phyloP scores from a whole-genome alignment of 2,113 vertebrate species.

The Notechis scutatus region DNA sequence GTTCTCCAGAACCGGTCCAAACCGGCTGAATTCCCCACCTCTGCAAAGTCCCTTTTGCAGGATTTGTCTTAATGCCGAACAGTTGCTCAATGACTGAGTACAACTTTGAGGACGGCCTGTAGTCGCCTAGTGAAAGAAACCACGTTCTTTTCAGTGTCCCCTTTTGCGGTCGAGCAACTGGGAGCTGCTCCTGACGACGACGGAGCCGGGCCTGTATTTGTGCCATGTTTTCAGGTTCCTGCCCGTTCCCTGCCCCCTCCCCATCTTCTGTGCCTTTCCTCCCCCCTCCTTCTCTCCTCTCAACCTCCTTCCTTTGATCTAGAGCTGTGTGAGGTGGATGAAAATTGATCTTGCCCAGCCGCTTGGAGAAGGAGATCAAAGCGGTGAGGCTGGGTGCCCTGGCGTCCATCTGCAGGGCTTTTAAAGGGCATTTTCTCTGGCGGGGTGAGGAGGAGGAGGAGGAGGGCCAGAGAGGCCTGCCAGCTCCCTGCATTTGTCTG shows the following conservation, averaged over 20 bases:
- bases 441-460: not conserved
- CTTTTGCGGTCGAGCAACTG: not conserved
- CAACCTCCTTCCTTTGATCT: not conserved
- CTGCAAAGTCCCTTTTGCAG: not conserved
- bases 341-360: not conserved
- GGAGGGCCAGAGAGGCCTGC: not conserved
- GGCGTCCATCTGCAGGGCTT: constrained; percentile 10
- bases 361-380: not conserved
- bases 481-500: not conserved
- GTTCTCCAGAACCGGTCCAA: too few species aligned
- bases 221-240: not conserved
- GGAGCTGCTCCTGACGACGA: not conserved
- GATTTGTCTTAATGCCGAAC: not conserved
- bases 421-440: not conserved
- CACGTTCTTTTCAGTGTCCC: not conserved
- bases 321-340: not conserved
- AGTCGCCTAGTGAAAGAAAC: not conserved
- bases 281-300: not conserved
- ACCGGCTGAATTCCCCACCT: too few species aligned
- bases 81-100: not conserved
- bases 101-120: not conserved
- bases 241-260: not conserved
- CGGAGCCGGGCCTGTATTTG: not conserved
- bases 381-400: fast-evolving
- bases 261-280: too few species aligned